Evolutionary conservation across 2,888 invertebrate species (phyloP).

Genomic region (Macrosiphum euphorbiae): DNA sequence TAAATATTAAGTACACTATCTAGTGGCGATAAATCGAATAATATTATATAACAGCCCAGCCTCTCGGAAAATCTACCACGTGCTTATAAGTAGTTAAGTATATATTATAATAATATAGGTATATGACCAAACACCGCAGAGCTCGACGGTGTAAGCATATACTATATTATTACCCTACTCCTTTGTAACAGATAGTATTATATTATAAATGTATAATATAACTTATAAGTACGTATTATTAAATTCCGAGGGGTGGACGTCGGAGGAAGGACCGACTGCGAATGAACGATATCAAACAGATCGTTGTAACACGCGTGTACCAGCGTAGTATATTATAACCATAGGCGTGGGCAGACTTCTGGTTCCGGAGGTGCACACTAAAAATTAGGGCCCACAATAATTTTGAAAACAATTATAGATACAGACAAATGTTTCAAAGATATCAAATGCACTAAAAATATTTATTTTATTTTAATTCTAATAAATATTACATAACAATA

Average conservation of each 20-base stretch:
- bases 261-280: neutral
- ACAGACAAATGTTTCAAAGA: no score
- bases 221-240: neutral
- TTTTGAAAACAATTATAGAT: no score
- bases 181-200: no score
- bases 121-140: neutral
- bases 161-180: no score
- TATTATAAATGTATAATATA: no score
- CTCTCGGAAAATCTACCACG: neutral
- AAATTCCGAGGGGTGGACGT: neutral
- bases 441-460: no score
- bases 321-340: neutral
- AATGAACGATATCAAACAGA: neutral
- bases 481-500: no score
- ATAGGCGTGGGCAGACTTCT: no score
- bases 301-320: neutral
- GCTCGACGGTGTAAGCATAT: neutral
- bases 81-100: neutral
- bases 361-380: no score
- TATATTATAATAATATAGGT: neutral
- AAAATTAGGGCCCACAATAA: no score
- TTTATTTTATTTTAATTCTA: no score
- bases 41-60: neutral
- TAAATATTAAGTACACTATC: neutral
- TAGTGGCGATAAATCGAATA: neutral